phyloP scores from a whole-genome alignment of 2,113 vertebrate genomes.

The Tinamus guttatus region DNA sequence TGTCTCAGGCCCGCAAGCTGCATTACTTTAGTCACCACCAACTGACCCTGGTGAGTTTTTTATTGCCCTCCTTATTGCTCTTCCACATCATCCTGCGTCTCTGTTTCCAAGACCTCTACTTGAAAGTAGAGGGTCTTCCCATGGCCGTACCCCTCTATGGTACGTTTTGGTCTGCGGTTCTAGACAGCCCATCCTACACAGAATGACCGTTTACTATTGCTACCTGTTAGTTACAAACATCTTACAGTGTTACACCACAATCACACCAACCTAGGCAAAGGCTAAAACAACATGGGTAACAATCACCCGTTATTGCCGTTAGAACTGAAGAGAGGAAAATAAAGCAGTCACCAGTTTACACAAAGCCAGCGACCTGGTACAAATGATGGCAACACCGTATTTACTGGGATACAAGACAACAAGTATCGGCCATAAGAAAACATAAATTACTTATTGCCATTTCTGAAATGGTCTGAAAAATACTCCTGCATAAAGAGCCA shows the following conservation, averaged over 20 bases:
- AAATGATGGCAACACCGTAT: background rate
- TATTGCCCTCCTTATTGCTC: background rate
- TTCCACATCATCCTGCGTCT: background rate
- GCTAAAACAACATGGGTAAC: background rate
- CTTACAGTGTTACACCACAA: background rate
- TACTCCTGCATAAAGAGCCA: background rate
- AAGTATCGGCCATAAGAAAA: background rate
- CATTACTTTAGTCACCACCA: background rate
- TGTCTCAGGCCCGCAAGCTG: background rate
- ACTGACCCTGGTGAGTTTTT: background rate
- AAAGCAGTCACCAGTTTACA: background rate
- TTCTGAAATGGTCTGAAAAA: background rate
- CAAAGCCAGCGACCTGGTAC: background rate
- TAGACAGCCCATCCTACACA: background rate
- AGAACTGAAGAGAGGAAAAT: background rate
- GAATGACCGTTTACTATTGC: background rate
- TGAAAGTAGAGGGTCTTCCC: background rate
- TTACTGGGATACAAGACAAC: background rate
- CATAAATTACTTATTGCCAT: accelerated
- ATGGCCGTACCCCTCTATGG: background rate
- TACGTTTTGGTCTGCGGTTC: background rate
- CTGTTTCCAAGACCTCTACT: background rate
- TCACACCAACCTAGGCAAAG: background rate
- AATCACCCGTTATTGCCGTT: background rate
- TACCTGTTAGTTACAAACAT: background rate